Conservation (phyloP, 2,113 vertebrate genomes). For the Nannospalax galili region DNA sequence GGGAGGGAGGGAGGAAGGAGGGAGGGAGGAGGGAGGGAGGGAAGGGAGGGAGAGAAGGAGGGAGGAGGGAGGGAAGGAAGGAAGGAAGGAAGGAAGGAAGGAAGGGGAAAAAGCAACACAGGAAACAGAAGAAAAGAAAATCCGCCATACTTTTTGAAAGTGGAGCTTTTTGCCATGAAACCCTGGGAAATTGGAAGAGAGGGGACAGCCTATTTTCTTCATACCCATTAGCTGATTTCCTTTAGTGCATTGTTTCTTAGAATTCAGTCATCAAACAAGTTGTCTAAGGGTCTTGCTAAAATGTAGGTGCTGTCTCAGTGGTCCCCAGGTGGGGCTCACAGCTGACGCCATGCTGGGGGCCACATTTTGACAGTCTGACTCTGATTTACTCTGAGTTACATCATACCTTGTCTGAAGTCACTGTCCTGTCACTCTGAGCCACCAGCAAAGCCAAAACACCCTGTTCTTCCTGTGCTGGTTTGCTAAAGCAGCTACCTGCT, state of each 20-base stretch:
- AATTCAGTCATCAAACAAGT: neutral
- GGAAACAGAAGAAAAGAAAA: too few species aligned
- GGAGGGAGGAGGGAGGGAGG: too few species aligned
- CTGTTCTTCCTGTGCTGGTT: constrained; percentile 57
- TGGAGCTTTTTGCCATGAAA: too few species aligned
- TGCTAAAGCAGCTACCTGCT: constrained; percentile 80
- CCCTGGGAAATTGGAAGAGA: too few species aligned
- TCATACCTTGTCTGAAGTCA: neutral
- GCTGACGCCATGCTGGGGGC: neutral
- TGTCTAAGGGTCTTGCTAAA: neutral
- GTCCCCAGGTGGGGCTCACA: neutral
- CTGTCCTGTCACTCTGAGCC: neutral
- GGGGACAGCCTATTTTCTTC: neutral
- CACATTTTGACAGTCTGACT: neutral
- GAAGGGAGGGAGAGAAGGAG: rapidly evolving
- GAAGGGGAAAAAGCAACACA: too few species aligned
- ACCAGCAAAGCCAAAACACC: neutral
- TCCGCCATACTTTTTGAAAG: too few species aligned
- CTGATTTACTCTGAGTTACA: neutral
- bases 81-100: too few species aligned
- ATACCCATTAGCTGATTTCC: neutral
- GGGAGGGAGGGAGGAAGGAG: too few species aligned
- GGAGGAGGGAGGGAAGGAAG: too few species aligned
- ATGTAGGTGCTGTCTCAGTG: neutral
- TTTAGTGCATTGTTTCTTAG: neutral